Percentiles rank a stretch among this genome's conserved stretches.
Conservation (phyloP, 2,797 vertebrate genomes). For the Echeneis naucrates region DNA sequence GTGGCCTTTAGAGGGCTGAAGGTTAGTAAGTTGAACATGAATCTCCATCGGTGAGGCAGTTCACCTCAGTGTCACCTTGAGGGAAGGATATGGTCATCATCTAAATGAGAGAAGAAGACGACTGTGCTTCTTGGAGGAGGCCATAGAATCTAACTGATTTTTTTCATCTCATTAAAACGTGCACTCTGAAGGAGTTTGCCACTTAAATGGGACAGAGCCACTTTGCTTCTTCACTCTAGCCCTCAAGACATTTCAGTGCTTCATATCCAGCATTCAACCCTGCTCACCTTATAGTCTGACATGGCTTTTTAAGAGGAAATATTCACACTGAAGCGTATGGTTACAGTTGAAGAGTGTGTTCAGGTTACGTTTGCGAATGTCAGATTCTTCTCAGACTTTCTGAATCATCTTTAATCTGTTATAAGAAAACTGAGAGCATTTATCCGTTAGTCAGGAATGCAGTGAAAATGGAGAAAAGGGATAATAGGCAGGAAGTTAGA, state of each 20-base stretch:
- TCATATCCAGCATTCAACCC: background rate
- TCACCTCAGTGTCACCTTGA: background rate
- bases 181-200: background rate
- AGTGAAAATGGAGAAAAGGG: background rate
- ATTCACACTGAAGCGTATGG: background rate
- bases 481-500: background rate
- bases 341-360: background rate
- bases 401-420: background rate
- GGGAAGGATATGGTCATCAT: constrained; percentile 1
- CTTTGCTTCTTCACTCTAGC: too few species aligned
- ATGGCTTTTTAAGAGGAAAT: background rate
- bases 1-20: background rate
- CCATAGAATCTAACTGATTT: background rate
- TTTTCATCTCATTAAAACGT: background rate
- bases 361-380: background rate
- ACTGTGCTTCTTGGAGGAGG: background rate
- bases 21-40: background rate
- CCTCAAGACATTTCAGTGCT: background rate
- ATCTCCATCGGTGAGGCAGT: background rate
- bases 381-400: background rate
- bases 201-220: background rate
- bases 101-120: background rate
- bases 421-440: background rate
- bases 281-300: background rate
- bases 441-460: too few species aligned